These are phyloP conservation scores for Cerceris rybyensis DNA, from an alignment of 2,888 invertebrate genomes.

Conservation along the genomic window DNA sequence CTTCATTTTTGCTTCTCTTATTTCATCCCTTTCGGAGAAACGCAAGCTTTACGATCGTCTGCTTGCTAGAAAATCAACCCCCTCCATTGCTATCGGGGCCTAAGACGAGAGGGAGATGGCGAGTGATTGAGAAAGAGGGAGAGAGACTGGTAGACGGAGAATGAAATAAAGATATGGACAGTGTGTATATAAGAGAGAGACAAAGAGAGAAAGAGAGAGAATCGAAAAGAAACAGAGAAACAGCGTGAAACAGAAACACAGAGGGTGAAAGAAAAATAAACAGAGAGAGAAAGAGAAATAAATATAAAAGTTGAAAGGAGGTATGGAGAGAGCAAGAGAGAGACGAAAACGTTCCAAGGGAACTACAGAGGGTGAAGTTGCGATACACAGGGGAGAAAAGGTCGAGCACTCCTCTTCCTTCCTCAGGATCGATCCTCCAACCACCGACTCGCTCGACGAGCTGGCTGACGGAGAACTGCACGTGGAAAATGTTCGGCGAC, in stretches of 20 bases:
- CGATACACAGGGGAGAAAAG: conserved; percentile 7
- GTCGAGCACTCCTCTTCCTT: conserved; percentile 21
- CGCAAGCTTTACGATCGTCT: conserved; percentile 41
- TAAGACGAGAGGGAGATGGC: not conserved
- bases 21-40: conserved; percentile 8
- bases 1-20: conserved; percentile 37
- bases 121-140: not conserved
- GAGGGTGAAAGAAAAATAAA: not conserved
- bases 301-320: not conserved
- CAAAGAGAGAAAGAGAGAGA: too few species aligned
- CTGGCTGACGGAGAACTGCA: conserved; percentile 12
- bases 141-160: too few species aligned
- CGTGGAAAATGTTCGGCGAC: conserved; percentile 14
- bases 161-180: too few species aligned
- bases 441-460: conserved; percentile 20
- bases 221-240: too few species aligned
- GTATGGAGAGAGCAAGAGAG: too few species aligned
- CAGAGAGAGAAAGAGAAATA: not conserved
- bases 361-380: conserved; percentile 6
- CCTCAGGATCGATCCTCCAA: conserved; percentile 42
- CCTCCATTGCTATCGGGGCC: too few species aligned
- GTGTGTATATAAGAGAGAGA: too few species aligned
- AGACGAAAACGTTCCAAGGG: not conserved
- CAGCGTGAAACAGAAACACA: not conserved
- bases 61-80: conserved; percentile 18